These are phyloP conservation scores for Drosophila rellima DNA, from an alignment of 2,888 invertebrate genomes.

Conservation along the genomic window DNA sequence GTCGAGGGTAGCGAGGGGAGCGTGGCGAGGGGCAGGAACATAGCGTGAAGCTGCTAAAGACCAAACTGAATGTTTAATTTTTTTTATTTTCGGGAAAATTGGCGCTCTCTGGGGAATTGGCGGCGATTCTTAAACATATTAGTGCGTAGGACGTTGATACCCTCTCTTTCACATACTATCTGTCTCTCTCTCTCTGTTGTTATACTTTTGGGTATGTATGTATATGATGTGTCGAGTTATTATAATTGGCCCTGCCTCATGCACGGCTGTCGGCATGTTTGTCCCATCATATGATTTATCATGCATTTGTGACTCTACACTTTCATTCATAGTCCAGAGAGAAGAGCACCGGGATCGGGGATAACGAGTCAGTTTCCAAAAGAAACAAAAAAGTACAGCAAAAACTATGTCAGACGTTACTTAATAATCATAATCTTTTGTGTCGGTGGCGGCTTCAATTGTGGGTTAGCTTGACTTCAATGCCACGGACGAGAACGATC, in stretches of 20 bases:
- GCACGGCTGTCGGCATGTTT: constrained; percentile 81
- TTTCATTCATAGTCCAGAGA: constrained; percentile 56
- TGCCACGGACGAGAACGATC: constrained; percentile 22
- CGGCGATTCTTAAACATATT: constrained; percentile 38
- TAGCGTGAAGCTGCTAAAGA: constrained; percentile 69
- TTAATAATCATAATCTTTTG: constrained; percentile 74
- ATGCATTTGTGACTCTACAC: constrained; percentile 82
- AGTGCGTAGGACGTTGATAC: constrained; percentile 64
- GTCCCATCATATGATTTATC: constrained; percentile 83
- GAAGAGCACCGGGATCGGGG: neutral
- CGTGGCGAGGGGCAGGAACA: constrained; percentile 25
- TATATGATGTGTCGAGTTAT: constrained; percentile 44
- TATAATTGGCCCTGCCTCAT: constrained; percentile 63
- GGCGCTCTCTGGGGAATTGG: constrained; percentile 66
- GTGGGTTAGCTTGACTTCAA: constrained; percentile 50
- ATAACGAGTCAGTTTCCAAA: constrained; percentile 26
- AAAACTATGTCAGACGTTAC: constrained; percentile 80
- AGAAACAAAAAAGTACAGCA: constrained; percentile 14
- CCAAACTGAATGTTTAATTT: constrained; percentile 36
- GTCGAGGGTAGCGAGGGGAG: neutral
- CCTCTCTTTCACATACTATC: constrained; percentile 2
- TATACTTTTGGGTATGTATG: constrained; percentile 6
- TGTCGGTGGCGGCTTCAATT: constrained; percentile 64
- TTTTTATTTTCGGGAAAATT: constrained; percentile 55
- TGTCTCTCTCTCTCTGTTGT: constrained; percentile 1